Base-by-base conservation (phyloP, 2,888 invertebrate species). In the Eupithecia subfuscata region DNA sequence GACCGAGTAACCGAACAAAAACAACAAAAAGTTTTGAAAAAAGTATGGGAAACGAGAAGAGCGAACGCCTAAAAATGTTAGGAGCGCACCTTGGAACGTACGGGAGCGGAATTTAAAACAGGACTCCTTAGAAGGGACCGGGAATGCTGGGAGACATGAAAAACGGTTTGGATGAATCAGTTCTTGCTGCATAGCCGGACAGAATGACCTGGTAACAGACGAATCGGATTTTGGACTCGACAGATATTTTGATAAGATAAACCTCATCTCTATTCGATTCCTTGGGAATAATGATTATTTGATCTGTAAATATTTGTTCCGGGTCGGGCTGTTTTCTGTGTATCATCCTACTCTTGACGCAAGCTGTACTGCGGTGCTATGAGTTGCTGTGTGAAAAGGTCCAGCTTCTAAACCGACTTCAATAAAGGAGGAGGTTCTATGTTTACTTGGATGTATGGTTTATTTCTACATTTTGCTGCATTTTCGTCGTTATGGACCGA, bases 71-170 rank as follows among this genome's bases (percentile, higher is more conserved):
- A 91, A 93, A 91, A 89, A 94, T 94, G 92, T 92, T 86, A 79
- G 90, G 90, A 90, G 86, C 88, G 90, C 90, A 88, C 87, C 88
- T 88, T 84, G 81, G 80, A 74, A 79, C 74, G 86, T 87, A 92
- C 94, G 92, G 86, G 90, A 89, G 86, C 78, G 91, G 94, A 94
- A 94, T 94, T 91, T 93, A 89, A 94, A 94, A 88, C 85, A 93
- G 90, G 85, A 84, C 86, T 87, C 89, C 91, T 89, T 90, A 88
- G 88, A 90, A 86, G 92, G 91, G 84, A 85, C 81, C 83, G 86
- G 88, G 88, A 86, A 90, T 90, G 84, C 85, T 84, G 84, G 80
- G 81, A 80, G 83, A 80, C 85, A 84, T 84, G 84, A 88, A 90
- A 89, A 89, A 86, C 83, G 78, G 83, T 80, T 80, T 82, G 83